A percentile compares a stretch with the other conserved stretches of the same genome.
phyloP scores from a whole-genome alignment of 1,140 invertebrate genomes.

The Ceratosolen fusciceps region DNA sequence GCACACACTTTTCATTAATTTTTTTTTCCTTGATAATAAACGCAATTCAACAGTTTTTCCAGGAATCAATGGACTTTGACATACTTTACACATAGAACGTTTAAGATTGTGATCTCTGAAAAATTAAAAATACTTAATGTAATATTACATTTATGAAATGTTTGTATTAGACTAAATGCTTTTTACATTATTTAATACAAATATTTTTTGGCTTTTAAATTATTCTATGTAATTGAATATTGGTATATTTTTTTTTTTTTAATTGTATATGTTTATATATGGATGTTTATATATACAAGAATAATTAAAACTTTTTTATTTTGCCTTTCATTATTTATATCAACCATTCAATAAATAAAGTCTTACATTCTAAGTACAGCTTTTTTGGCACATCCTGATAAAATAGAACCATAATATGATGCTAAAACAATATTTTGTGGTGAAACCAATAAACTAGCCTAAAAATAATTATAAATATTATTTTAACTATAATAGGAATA shows the following conservation, averaged over 20 bases:
- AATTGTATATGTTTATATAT: no score
- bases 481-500: slow-evolving; percentile 31
- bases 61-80: slow-evolving; percentile 66
- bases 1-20: slow-evolving; percentile 63
- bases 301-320: no score
- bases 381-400: slow-evolving; percentile 65
- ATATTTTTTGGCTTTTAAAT: no score
- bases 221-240: no score
- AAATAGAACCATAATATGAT: slow-evolving; percentile 61
- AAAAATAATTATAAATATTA: slow-evolving; percentile 42
- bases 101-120: slow-evolving; percentile 66
- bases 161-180: background rate
- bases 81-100: slow-evolving; percentile 65
- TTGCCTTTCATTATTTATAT: no score
- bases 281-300: no score
- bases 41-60: slow-evolving; percentile 66
- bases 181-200: no score
- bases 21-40: slow-evolving; percentile 61
- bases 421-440: slow-evolving; percentile 57
- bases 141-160: background rate
- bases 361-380: slow-evolving; percentile 66
- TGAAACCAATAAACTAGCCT: slow-evolving; percentile 62
- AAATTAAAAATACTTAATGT: slow-evolving; percentile 19
- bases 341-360: no score
- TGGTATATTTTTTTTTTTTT: no score